phyloP scores from a whole-genome alignment of 2,797 vertebrate genomes.

The Spatula versicolor region DNA sequence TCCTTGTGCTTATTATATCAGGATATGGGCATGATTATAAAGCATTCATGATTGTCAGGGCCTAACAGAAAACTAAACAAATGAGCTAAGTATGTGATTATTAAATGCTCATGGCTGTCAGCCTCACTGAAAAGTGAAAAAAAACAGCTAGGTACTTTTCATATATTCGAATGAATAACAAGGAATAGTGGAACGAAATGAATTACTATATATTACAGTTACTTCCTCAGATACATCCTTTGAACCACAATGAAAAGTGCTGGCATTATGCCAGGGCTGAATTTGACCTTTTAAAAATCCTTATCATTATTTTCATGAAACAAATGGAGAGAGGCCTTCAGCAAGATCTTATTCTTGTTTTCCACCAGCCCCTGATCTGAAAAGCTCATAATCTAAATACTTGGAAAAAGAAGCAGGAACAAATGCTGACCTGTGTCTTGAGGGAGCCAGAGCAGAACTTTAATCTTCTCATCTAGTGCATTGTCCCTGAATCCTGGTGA shows the following conservation, averaged over 20 bases:
- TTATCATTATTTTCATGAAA: slow-evolving; percentile 19
- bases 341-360: slow-evolving; percentile 30
- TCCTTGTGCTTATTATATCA: not conserved
- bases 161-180: not conserved
- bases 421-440: not conserved
- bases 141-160: not conserved
- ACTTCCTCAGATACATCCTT: not conserved
- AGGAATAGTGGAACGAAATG: not conserved
- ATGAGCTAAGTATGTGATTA: not conserved
- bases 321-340: not conserved
- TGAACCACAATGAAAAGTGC: not conserved
- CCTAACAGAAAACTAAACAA: not conserved
- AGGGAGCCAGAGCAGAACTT: slow-evolving; percentile 51
- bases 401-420: not conserved
- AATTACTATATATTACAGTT: not conserved
- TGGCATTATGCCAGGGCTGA: not conserved
- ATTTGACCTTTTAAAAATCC: slow-evolving; percentile 12
- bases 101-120: not conserved
- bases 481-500: not conserved
- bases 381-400: slow-evolving; percentile 10
- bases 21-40: not conserved
- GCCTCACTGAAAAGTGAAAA: not conserved
- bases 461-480: slow-evolving; percentile 37
- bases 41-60: not conserved
- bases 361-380: slow-evolving; percentile 5